Conservation (phyloP, 2,888 invertebrate species). For the Sphinx pinastri region DNA sequence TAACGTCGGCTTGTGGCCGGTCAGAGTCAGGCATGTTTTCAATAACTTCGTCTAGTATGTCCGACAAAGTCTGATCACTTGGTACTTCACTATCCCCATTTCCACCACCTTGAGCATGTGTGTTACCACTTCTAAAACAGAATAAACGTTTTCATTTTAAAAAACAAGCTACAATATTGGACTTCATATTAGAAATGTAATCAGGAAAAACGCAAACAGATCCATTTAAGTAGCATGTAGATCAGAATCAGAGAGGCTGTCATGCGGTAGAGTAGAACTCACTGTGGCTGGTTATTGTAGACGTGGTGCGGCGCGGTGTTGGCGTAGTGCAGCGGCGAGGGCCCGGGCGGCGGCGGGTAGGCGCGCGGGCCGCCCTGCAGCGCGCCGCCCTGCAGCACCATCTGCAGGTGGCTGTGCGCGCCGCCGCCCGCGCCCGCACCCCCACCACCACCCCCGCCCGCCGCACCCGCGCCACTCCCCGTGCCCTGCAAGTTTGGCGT, state of each 20-base stretch:
- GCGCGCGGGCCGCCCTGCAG: conserved; percentile 53
- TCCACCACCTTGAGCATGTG: conserved; percentile 62
- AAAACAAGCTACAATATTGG: too few relatives aligned
- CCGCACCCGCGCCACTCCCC: conserved; percentile 39
- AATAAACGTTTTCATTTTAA: background rate
- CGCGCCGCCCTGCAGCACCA: conserved; percentile 74
- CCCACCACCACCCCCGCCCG: conserved; percentile 40
- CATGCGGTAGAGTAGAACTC: conserved; percentile 25
- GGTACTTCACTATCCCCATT: conserved; percentile 68
- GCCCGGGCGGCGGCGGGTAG: conserved; percentile 60
- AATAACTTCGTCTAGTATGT: conserved; percentile 93
- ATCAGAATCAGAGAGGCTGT: too few relatives aligned
- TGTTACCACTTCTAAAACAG: conserved; percentile 56
- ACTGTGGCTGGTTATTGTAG: conserved; percentile 59
- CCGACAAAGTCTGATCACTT: conserved; percentile 89
- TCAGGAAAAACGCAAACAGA: too few relatives aligned
- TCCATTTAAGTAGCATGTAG: background rate
- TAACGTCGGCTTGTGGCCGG: conserved; percentile 59
- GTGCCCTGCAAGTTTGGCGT: conserved; percentile 36
- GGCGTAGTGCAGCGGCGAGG: conserved; percentile 64
- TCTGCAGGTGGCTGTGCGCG: conserved; percentile 72
- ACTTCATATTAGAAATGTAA: too few relatives aligned
- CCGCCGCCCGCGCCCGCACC: conserved; percentile 41
- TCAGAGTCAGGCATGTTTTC: conserved; percentile 89
- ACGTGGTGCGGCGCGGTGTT: conserved; percentile 56